Conservation (phyloP, 2,113 vertebrate species). For the Lagopus muta region DNA sequence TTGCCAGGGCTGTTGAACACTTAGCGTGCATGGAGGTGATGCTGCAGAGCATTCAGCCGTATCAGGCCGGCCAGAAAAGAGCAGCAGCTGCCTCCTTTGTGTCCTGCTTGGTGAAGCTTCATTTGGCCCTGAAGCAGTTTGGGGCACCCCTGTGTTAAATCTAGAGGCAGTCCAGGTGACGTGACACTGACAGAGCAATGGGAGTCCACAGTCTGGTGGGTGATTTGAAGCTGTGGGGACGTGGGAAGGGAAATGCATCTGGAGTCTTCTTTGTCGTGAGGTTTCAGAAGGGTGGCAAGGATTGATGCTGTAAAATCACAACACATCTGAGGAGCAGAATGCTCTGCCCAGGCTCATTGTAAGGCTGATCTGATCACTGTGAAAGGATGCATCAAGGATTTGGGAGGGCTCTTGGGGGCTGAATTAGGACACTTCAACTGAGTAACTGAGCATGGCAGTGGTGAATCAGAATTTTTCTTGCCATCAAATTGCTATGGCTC, state of each 20-base stretch:
- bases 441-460: background rate
- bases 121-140: background rate
- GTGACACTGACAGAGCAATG: background rate
- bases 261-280: background rate
- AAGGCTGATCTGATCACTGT: background rate
- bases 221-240: background rate
- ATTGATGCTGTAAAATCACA: background rate
- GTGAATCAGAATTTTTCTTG: background rate
- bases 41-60: background rate
- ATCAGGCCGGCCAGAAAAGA: background rate
- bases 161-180: background rate
- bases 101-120: background rate
- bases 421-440: background rate
- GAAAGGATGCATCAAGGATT: background rate
- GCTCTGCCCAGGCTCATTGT: background rate
- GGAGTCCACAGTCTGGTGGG: background rate
- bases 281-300: background rate
- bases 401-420: background rate
- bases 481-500: background rate
- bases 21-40: fast-evolving
- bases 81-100: background rate
- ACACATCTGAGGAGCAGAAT: background rate
- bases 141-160: background rate
- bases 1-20: fast-evolving
- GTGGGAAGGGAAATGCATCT: background rate